Conservation (phyloP, 2,113 vertebrate species). For the Hepsetus odoe region DNA sequence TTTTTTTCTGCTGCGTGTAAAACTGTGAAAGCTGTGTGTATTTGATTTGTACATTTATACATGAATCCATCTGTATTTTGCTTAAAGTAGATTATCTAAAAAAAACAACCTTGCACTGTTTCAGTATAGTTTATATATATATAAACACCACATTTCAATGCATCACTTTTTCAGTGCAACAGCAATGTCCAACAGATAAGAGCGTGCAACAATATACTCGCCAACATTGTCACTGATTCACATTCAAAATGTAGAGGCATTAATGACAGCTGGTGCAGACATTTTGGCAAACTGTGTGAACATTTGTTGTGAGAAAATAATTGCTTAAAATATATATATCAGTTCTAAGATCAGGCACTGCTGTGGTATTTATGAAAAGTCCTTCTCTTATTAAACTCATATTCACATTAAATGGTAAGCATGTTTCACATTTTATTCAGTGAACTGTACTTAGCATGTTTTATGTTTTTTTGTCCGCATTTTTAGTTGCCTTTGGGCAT, state of each 20-base stretch:
- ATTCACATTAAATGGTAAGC: neutral
- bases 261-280: neutral
- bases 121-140: neutral
- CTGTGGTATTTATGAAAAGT: neutral
- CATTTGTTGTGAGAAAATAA: constrained; percentile 1
- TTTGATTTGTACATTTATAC: neutral
- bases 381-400: neutral
- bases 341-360: neutral
- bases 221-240: neutral
- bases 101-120: neutral
- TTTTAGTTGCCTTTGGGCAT: constrained; percentile 74
- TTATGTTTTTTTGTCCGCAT: constrained; percentile 51
- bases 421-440: too few species aligned
- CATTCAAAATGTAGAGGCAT: neutral
- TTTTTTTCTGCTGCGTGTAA: neutral
- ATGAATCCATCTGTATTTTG: too few species aligned
- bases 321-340: neutral
- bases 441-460: constrained; percentile 1
- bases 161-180: neutral
- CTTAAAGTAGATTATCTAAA: too few species aligned
- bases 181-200: neutral
- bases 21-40: neutral
- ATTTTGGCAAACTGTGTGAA: constrained; percentile 8
- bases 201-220: neutral
- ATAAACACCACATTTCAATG: neutral